These are phyloP conservation scores for Drosophila pallidifrons DNA, from an alignment of 1,140 invertebrate species.

Conservation along the genomic window DNA sequence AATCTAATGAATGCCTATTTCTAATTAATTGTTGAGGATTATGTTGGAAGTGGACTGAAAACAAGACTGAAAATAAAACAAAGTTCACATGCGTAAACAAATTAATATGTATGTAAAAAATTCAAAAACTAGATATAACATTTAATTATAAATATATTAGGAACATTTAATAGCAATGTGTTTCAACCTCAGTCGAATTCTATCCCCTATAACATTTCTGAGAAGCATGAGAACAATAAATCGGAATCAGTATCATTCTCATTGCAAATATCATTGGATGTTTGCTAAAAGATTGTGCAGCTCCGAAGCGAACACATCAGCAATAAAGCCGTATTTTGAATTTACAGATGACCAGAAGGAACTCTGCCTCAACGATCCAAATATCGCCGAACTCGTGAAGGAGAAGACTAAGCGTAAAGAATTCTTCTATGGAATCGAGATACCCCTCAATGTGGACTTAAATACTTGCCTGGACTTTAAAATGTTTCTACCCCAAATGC, in stretches of 20 bases:
- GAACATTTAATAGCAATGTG: not conserved
- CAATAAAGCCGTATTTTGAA: constrained; percentile 25
- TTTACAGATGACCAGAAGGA: constrained; percentile 38
- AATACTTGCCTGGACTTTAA: constrained; percentile 47
- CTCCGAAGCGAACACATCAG: not conserved
- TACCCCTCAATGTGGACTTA: not conserved
- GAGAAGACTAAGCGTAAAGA: not conserved
- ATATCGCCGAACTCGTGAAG: constrained; percentile 29
- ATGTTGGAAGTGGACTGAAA: too few relatives aligned
- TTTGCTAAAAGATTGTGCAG: too few relatives aligned
- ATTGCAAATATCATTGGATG: not conserved
- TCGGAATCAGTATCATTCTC: not conserved
- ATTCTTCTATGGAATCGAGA: constrained; percentile 67
- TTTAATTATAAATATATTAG: not conserved
- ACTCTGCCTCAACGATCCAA: fast-evolving
- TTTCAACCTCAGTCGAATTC: not conserved
- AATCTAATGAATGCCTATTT: too few relatives aligned
- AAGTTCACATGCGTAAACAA: constrained; percentile 3
- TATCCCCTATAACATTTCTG: not conserved
- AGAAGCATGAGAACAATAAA: not conserved
- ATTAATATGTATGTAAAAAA: not conserved
- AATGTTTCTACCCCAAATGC: constrained; percentile 54
- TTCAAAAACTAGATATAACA: not conserved
- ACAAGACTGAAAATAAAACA: not conserved
- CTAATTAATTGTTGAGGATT: too few relatives aligned